These are phyloP conservation scores for Ornithoptera priamus DNA, from an alignment of 2,888 invertebrate genomes.

Conservation along the genomic window DNA sequence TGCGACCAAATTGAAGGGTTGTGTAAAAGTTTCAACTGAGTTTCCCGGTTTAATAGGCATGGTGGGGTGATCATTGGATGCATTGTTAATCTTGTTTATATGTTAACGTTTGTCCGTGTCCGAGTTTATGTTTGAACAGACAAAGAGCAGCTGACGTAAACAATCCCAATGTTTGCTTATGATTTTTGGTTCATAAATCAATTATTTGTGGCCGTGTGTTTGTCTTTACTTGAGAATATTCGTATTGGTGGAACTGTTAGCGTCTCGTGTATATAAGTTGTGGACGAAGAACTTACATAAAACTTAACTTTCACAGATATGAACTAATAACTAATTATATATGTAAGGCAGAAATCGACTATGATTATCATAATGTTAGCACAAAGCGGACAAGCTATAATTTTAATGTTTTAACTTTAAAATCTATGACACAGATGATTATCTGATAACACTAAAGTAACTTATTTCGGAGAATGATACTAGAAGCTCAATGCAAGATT, in stretches of 20 bases:
- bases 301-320: no score
- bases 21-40: constrained; percentile 2
- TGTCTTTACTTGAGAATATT: constrained; percentile 26
- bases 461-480: no score
- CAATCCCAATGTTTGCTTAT: constrained; percentile 22
- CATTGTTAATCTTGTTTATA: constrained; percentile 15
- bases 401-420: no score
- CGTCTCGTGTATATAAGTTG: background rate
- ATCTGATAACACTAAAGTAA: no score
- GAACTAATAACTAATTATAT: no score
- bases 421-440: no score
- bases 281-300: background rate
- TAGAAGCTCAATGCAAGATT: no score
- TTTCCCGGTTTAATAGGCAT: background rate
- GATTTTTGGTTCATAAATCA: constrained; percentile 30
- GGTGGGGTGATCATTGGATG: background rate
- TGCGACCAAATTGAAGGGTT: constrained; percentile 5
- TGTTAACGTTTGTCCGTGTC: constrained; percentile 11
- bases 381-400: no score
- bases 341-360: no score
- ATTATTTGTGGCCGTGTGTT: constrained; percentile 33
- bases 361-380: no score
- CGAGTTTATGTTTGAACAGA: constrained; percentile 19
- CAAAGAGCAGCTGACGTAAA: constrained; percentile 25
- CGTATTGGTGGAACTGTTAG: background rate